phyloP scores from a whole-genome alignment of 2,888 invertebrate species.

The Celastrina argiolus region DNA sequence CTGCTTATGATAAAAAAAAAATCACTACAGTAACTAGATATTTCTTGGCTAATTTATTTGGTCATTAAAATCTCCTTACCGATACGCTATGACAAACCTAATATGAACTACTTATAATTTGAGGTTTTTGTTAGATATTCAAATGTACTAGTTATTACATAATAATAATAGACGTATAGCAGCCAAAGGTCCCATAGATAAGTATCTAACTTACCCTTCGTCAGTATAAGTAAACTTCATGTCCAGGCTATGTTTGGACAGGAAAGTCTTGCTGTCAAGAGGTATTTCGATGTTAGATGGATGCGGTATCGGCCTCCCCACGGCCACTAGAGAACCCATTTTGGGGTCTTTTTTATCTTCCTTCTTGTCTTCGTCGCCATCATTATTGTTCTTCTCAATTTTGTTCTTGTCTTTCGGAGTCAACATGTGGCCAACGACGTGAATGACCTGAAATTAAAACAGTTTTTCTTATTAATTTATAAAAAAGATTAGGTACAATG shows the following conservation, averaged over 20 bases:
- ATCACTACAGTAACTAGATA: too few species aligned
- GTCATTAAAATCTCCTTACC: too few species aligned
- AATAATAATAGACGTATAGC: too few species aligned
- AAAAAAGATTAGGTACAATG: background rate
- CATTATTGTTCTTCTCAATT: conserved; percentile 38
- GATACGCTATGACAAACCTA: too few species aligned
- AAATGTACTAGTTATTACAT: too few species aligned
- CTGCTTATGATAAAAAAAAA: too few species aligned
- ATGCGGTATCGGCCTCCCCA: conserved; percentile 90
- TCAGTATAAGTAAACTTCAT: conserved; percentile 98
- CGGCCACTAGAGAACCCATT: conserved; percentile 80
- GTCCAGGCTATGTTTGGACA: conserved; percentile 93
- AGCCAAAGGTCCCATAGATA: too few species aligned
- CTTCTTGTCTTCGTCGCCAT: conserved; percentile 46
- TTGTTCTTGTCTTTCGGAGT: conserved; percentile 53
- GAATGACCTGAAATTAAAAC: conserved; percentile 84
- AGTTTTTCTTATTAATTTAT: too few species aligned
- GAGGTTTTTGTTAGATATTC: too few species aligned
- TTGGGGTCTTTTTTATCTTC: conserved; percentile 39
- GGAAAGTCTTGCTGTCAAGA: conserved; percentile 91
- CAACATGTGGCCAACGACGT: conserved; percentile 89
- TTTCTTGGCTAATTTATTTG: too few species aligned
- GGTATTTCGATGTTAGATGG: conserved; percentile 95
- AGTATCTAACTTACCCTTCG: conserved; percentile 84
- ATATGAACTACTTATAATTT: too few species aligned